phyloP scores from a whole-genome alignment of 2,888 invertebrate species.

The Phania funesta region DNA sequence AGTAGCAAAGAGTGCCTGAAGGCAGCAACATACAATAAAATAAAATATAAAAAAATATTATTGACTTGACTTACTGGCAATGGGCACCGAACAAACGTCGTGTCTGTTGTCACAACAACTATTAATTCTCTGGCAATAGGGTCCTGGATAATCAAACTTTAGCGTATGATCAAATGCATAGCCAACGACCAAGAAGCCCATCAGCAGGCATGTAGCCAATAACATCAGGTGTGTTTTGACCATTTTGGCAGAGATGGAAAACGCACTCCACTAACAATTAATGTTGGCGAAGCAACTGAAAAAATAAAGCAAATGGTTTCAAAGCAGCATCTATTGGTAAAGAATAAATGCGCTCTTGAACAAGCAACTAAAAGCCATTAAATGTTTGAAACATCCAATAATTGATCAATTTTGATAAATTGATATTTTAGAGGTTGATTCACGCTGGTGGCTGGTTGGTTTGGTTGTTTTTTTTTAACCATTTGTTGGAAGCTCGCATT shows the following conservation, averaged over 20 bases:
- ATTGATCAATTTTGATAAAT: constrained; percentile 42
- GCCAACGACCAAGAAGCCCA: constrained; percentile 43
- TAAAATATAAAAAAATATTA: background rate
- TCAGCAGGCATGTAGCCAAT: constrained; percentile 47
- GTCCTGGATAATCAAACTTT: constrained; percentile 77
- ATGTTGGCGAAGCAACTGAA: constrained; percentile 35
- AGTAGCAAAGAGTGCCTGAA: constrained; percentile 93
- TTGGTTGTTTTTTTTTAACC: background rate
- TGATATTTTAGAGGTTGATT: background rate
- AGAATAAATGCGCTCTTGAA: background rate
- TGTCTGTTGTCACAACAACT: constrained; percentile 88
- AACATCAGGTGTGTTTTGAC: constrained; percentile 42
- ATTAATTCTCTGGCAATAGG: constrained; percentile 76
- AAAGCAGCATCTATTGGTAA: background rate
- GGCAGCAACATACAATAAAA: background rate
- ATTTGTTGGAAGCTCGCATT: background rate
- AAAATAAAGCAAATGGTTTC: background rate
- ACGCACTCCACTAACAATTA: background rate
- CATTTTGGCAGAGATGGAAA: constrained; percentile 14
- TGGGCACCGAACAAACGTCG: constrained; percentile 91
- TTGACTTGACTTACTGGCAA: constrained; percentile 83
- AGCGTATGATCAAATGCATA: constrained; percentile 74
- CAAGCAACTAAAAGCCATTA: constrained; percentile 50
- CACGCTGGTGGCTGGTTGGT: background rate
- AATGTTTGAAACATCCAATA: constrained; percentile 5